Evolutionary conservation across 2,113 vertebrate species (phyloP), one percentile per base, ranked within the genome.

Genomic region (Cebus imitator): DNA sequence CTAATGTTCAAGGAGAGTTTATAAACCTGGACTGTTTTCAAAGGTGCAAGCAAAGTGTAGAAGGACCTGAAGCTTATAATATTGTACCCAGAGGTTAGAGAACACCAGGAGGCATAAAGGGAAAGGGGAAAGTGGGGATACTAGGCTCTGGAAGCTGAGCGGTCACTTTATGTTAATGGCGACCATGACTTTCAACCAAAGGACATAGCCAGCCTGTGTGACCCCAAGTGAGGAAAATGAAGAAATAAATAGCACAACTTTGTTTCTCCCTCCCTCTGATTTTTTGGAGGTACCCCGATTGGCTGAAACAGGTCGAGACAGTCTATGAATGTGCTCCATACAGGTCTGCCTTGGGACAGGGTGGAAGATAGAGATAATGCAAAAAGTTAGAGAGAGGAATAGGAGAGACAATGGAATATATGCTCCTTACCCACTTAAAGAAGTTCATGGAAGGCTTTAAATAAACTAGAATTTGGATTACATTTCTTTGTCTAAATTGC

Each of bases 401-500:
- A 68, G 43, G 35, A 76, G 43, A 48, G 40, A 92, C n/a, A 61
- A 43, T 21, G 35, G 43, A 79, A 87, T 79, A 27, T 40, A 75
- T 68, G n/a, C n/a, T 80, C 9, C 23, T 45, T 21, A 43, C 2
- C 2, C 21, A 66, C 32, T 73, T 86, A 85, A 68, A 72, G 48
- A 92, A 92, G 76, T 86, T 90, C 68, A 95, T 20, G 23, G 37
- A 37, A 82, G 20, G 16, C n/a, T 94, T 94, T 57, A 80, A 89
- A 72, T 82, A 86, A 94, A 25, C 32, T 8, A 73, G 57, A 89
- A 76, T 72, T 57, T 57, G 35, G 55, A 96, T 95, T 83, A 68
- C 6, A 55, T 68, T 79, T 55, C 82, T 95, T 89, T 94, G 35
- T 88, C 80, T 87, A 91, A 97, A 94, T 90, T 88, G 61, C 21